Percentiles rank a stretch among this genome's conserved stretches.
These are phyloP conservation scores for Amiota communis DNA, from an alignment of 2,888 invertebrate species.

Conservation along the genomic window DNA sequence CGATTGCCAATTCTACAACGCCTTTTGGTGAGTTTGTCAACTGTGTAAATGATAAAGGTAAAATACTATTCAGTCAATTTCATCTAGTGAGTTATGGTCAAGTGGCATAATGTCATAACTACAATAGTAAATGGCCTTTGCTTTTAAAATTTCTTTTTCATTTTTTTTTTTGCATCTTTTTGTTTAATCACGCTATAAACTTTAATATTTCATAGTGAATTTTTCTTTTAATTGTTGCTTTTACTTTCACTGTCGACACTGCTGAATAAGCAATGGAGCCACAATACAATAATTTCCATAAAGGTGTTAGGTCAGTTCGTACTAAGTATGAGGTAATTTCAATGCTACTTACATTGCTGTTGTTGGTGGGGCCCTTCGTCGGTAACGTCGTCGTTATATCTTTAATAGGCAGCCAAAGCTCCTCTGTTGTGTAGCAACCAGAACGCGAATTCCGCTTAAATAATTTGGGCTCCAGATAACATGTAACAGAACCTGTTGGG, in stretches of 20 bases:
- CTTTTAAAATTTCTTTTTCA: background rate
- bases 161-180: background rate
- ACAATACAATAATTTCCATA: conserved; percentile 29
- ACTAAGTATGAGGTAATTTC: no score
- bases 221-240: background rate
- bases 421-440: conserved; percentile 69
- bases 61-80: no score
- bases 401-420: conserved; percentile 72
- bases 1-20: conserved; percentile 70
- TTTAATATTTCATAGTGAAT: background rate
- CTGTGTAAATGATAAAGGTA: conserved; percentile 42
- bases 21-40: conserved; percentile 68
- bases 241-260: conserved; percentile 39
- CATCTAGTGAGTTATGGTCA: no score
- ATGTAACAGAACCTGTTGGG: conserved; percentile 72
- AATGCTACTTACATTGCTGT: conserved; percentile 53
- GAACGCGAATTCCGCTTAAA: conserved; percentile 67
- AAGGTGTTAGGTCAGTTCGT: background rate
- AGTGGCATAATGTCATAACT: background rate
- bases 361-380: conserved; percentile 54
- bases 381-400: conserved; percentile 67
- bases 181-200: background rate
- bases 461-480: conserved; percentile 71
- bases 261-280: no score
- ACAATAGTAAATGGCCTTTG: background rate